These are phyloP conservation scores for Gymnopithys bicolor DNA, from an alignment of 2,797 vertebrate genomes.

Conservation along the genomic window DNA sequence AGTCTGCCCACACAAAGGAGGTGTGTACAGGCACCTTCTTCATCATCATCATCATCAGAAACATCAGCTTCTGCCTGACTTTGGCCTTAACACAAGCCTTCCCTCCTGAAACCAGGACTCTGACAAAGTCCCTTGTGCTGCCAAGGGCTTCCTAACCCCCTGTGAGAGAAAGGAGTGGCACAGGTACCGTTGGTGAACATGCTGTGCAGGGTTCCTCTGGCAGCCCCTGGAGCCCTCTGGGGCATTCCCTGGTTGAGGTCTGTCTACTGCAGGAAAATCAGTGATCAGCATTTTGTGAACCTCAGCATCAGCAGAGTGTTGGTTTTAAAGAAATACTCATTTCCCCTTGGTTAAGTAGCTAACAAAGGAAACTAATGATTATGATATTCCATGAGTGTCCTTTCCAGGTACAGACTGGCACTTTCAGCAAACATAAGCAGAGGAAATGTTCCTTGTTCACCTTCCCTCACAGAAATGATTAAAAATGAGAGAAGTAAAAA, in stretches of 20 bases:
- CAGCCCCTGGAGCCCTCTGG: not conserved
- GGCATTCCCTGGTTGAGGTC: not conserved
- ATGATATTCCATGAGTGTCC: not conserved
- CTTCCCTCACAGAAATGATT: not conserved
- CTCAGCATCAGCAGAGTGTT: not conserved
- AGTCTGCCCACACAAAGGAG: not conserved
- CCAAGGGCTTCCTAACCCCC: not conserved
- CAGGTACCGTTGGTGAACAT: not conserved
- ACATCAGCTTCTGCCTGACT: conserved; percentile 2
- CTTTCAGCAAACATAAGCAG: not conserved
- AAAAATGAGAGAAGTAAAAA: not conserved
- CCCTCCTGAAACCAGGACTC: not conserved
- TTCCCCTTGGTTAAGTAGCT: not conserved
- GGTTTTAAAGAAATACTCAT: not conserved
- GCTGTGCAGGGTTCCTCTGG: not conserved
- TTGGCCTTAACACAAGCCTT: not conserved
- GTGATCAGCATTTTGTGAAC: not conserved
- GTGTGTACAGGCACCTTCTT: not conserved
- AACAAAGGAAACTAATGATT: not conserved
- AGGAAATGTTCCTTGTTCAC: not conserved
- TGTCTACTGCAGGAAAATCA: not conserved
- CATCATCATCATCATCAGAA: not conserved
- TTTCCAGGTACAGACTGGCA: not conserved
- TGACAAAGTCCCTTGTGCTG: not conserved
- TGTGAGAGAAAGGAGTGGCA: not conserved